These are phyloP conservation scores for Tyria jacobaeae DNA, from an alignment of 2,888 invertebrate genomes.

Conservation along the genomic window DNA sequence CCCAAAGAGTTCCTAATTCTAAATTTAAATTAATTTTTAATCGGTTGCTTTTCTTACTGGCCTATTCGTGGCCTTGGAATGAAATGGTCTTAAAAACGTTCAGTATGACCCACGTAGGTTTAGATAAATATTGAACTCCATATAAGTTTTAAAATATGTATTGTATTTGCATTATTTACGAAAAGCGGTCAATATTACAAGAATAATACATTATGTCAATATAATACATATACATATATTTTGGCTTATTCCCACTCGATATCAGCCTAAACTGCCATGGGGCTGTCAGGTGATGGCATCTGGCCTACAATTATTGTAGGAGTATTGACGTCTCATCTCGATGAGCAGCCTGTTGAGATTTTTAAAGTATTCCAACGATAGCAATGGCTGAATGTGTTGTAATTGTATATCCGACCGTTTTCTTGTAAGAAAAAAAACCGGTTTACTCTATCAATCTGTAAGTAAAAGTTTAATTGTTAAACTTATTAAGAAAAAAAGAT, in stretches of 20 bases:
- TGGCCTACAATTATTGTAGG: constrained; percentile 68
- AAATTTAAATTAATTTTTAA: too few relatives aligned
- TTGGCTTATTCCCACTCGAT: constrained; percentile 40
- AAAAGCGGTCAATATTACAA: background rate
- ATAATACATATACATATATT: constrained; percentile 10
- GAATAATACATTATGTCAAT: too few relatives aligned
- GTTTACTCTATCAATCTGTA: background rate
- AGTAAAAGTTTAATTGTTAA: too few relatives aligned
- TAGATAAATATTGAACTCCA: too few relatives aligned
- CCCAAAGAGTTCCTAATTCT: too few relatives aligned
- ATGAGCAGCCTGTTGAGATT: constrained; percentile 64
- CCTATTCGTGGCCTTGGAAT: too few relatives aligned
- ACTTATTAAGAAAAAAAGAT: too few relatives aligned
- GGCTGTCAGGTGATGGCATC: constrained; percentile 57
- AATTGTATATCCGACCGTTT: constrained; percentile 3
- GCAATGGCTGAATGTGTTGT: constrained; percentile 23
- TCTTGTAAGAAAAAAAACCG: constrained; percentile 5
- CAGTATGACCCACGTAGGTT: too few relatives aligned
- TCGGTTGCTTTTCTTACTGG: too few relatives aligned
- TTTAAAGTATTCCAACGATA: constrained; percentile 47
- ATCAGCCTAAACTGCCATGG: constrained; percentile 40
- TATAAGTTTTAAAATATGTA: too few relatives aligned
- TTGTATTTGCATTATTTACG: too few relatives aligned
- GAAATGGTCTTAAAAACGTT: too few relatives aligned
- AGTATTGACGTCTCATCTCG: constrained; percentile 71